Evolutionary conservation across 2,113 vertebrate genomes (phyloP), one percentile per base, ranked within the genome.

Genomic region (Macrotus californicus): DNA sequence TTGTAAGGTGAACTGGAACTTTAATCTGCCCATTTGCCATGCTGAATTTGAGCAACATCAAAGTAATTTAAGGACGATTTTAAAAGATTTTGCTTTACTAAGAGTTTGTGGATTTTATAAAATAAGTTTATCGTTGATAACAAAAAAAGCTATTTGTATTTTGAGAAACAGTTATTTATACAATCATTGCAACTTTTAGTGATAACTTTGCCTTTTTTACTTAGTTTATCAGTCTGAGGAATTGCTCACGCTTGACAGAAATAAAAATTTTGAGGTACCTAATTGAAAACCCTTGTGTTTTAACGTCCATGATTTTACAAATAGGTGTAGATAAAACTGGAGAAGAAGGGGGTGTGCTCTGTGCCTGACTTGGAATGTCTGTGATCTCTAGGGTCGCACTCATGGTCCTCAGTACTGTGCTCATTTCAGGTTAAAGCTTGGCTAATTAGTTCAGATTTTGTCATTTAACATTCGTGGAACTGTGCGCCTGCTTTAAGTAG

Each of bases 341-440:
- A 56, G 66, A 80, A 83, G 34, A 66, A 76, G 10, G 21, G 34
- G 1, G 2, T 7, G 1, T 54, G 52, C 46, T 92, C 95, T 3
- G 29, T 83, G 4, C 0, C 1, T 72, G 52, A 89, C 24, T 87
- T 82, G 88, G 9, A 82, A 0, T 66, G 31, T 72, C 52, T 89
- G 0, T 52, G 34, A 59, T 82, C 73, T 94, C 31, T 89, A 56
- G 26, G 15, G 1, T 69, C 70, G 13, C 0, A 7, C n/a, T 91
- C 46, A 26, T 59, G 5, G 9, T 48, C 39, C 29, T 75, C 2
- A 36, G 29, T 82, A 24, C 14, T 67, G 3, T 24, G 3, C 34
- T 96, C 94, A 21, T 56, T 93, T 77, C 69, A 81, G 41, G 31
- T 82, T 94, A 73, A 61, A 75, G 11, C 31, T 69, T 84, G 84